Base-by-base conservation (phyloP, 2,113 vertebrate species). In the Ageneiosus marmoratus region DNA sequence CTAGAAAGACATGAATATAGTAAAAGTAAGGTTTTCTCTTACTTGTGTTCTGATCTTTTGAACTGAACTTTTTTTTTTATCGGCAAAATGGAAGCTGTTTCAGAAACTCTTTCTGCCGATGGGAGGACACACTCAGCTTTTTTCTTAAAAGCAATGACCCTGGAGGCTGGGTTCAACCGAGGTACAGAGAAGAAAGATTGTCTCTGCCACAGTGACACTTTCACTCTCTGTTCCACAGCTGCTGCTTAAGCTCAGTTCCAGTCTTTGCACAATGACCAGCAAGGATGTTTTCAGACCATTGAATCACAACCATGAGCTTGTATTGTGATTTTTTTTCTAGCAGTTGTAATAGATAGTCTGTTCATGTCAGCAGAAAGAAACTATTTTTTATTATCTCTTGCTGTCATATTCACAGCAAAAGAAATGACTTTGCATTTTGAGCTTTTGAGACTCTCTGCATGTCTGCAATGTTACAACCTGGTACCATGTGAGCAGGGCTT, bases 391-490 rank as follows among this genome's bases (percentile, higher is more conserved):
- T 62, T 74, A 82, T 75, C 41, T 75, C 41, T 75, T 27, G n/a
- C 73, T 77, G 81, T 77, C 73, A 83, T 20, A 77, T 16, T 16
- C 70, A 44, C 32, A 50, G 63, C 24, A 41, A 37, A 67, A n/a
- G 50, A 10, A 55, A 51, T 53, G 81, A 53, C 73, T 77, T 83
- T 77, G 81, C 60, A 56, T 67, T 83, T 22, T 65, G 70, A 82
- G 69, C 16, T 32, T 82, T 74, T 27, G 44, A 82, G 48, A 32
- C 18, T 9, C 53, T 48, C 70, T n/a, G 27, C 83, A 79, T 70
- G 78, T 80, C 83, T 86, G 72, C 63, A 77, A 77, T 79, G 67
- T 89, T 80, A 85, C 86, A 84, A 84, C 63, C 60, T 82, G 81
- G 56, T 74, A 88, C 67, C 82, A 24, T 12, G 51, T 37, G 27